Evolutionary conservation across 2,888 invertebrate genomes (phyloP), one percentile per base, ranked within the genome.

Genomic region (Agrotis ipsilon): DNA sequence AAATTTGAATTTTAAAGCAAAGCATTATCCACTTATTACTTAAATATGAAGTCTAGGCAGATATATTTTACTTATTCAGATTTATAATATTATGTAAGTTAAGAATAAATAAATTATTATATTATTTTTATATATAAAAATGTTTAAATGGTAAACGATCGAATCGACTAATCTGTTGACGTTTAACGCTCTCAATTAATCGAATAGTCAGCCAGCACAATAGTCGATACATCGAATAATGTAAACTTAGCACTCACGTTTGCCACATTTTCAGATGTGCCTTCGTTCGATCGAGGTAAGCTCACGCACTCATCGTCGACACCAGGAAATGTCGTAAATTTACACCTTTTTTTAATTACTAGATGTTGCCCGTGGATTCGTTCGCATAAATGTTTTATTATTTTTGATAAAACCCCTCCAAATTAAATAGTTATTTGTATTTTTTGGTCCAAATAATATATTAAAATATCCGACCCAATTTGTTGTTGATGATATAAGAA

Each of bases 281-380:
- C 94, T 80, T 90, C 93, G 86, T 89, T 92, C 86, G 92, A 93
- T 81, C 90, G 94, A 96, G 96, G 96, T 95, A 95, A 95, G 95
- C 91, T 88, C 92, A 92, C 86, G 84, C 91, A 90, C 81, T 84
- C 90, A 92, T 91, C 86, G 85, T 58, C 78, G 84, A 86, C 86
- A 92, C 94, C 94, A 92, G 94, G 94, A 94, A 94, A 94, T 94
- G 84, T 91, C 88, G 89, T 85, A 91, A 93, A 92, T 91, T 91
- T 89, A 90, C 92, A 93, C 92, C 89, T 82, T 71, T 82, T 76
- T 21, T 69, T 72, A 78, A 75, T 85, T 82, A 86, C 78, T 75
- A 83, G 81, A 80, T 83, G 72, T 83, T 79, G 51, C 51, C 72
- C 57, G 66, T 57, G 73, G 45, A 68, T 84, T 77, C 75, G 75